A percentile compares a stretch with the other conserved stretches of the same genome.
Evolutionary conservation across 1,140 invertebrate species (phyloP).

Genomic region (Microplitis demolitor): DNA sequence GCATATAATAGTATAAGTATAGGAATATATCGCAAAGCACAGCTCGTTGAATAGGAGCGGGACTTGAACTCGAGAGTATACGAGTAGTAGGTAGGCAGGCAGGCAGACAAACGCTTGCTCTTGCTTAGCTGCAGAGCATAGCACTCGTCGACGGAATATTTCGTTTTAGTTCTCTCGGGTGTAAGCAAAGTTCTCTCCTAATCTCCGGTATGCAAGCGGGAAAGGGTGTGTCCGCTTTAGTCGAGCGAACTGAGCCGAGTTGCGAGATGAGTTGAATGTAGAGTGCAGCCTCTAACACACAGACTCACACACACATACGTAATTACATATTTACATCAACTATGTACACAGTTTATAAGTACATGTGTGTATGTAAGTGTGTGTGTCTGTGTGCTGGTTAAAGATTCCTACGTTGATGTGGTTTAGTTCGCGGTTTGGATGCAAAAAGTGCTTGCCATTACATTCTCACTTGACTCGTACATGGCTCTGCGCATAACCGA

Average conservation of each 20-base stretch:
- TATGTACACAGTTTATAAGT: background rate
- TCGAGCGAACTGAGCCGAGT: constrained; percentile 28
- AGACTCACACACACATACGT: background rate
- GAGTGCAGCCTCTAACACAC: background rate
- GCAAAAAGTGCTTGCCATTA: background rate
- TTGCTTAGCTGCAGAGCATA: background rate
- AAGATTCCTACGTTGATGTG: background rate
- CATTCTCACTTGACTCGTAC: background rate
- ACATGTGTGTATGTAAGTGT: background rate
- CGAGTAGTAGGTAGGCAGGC: too few relatives aligned
- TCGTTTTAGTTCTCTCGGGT: constrained; percentile 19
- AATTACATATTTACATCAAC: background rate
- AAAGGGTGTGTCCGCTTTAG: constrained; percentile 30
- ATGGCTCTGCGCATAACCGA: background rate
- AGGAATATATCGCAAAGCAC: too few relatives aligned
- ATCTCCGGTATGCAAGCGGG: constrained; percentile 27
- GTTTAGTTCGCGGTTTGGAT: background rate
- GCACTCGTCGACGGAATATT: constrained; percentile 23
- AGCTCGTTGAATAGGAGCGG: too few relatives aligned
- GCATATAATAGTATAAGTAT: too few relatives aligned
- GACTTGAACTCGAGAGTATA: too few relatives aligned
- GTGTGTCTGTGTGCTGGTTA: background rate
- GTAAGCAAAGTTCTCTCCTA: constrained; percentile 27
- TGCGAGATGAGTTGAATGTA: constrained; percentile 14
- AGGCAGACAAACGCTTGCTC: too few relatives aligned